These are phyloP conservation scores for Drosophila phalerata DNA, from an alignment of 2,888 invertebrate genomes.

Conservation along the genomic window DNA sequence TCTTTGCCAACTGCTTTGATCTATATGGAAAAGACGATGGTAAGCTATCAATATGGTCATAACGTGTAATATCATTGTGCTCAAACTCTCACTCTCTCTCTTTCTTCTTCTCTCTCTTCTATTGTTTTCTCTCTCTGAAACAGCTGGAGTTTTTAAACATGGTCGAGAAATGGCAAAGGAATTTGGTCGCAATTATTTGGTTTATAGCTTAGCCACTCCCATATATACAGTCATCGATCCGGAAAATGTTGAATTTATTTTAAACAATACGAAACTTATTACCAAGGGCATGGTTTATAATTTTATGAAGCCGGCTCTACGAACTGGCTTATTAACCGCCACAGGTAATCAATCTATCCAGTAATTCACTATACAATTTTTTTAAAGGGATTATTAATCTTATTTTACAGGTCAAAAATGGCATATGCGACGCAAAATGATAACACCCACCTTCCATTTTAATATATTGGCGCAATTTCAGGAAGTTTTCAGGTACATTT, in stretches of 20 bases:
- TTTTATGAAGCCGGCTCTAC: conserved; percentile 73
- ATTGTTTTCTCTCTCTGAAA: neutral
- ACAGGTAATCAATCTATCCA: conserved; percentile 41
- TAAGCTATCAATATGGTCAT: neutral
- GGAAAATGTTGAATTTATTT: conserved; percentile 64
- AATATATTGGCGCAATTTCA: conserved; percentile 78
- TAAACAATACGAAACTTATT: conserved; percentile 71
- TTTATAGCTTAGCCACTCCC: conserved; percentile 63
- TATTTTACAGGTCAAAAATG: conserved; percentile 69
- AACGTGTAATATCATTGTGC: neutral
- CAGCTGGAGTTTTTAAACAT: conserved; percentile 59
- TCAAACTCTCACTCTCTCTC: neutral
- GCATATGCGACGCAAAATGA: conserved; percentile 68
- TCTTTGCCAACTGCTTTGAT: conserved; percentile 79
- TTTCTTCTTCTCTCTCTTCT: neutral
- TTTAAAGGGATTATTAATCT: neutral
- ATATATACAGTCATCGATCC: conserved; percentile 71
- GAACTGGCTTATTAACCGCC: conserved; percentile 71
- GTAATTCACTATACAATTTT: too few species aligned
- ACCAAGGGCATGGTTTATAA: conserved; percentile 71
- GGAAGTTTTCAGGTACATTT: conserved; percentile 76
- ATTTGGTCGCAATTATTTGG: conserved; percentile 57
- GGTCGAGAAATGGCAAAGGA: conserved; percentile 46
- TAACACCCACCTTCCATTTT: conserved; percentile 76
- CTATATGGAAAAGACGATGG: conserved; percentile 47